phyloP scores from a whole-genome alignment of 2,888 invertebrate species.

The Leptopterna dolabrata region DNA sequence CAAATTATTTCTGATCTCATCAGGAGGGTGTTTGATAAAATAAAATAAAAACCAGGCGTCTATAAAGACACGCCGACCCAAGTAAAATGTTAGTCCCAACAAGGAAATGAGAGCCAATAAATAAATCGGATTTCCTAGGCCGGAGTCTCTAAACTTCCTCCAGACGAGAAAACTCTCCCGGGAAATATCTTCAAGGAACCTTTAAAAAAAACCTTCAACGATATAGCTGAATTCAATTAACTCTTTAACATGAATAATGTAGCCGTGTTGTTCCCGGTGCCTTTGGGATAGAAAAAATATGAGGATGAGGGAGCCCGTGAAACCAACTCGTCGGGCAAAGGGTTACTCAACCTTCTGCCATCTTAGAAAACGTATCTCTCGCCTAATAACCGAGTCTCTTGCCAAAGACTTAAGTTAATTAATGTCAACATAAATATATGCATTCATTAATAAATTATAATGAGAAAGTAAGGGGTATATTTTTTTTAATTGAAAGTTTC shows the following conservation, averaged over 20 bases:
- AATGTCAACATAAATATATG: slow-evolving; percentile 54
- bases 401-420: slow-evolving; percentile 51
- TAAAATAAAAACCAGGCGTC: background rate
- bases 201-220: background rate
- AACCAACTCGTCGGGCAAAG: background rate
- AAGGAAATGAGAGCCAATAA: background rate
- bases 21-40: background rate
- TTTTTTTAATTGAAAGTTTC: slow-evolving; percentile 27
- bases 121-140: background rate
- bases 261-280: background rate
- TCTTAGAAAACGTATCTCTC: slow-evolving; percentile 43
- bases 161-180: background rate
- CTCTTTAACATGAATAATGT: slow-evolving; percentile 33
- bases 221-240: slow-evolving; percentile 38
- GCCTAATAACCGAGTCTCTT: slow-evolving; percentile 51
- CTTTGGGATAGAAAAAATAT: background rate
- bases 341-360: slow-evolving; percentile 24
- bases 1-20: background rate
- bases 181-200: slow-evolving; percentile 8
- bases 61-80: background rate
- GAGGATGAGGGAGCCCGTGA: background rate
- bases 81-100: background rate
- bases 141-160: background rate
- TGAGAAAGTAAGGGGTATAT: background rate
- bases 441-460: slow-evolving; percentile 54